phyloP scores from a whole-genome alignment of 2,113 vertebrate species.

The Rattus norvegicus region DNA sequence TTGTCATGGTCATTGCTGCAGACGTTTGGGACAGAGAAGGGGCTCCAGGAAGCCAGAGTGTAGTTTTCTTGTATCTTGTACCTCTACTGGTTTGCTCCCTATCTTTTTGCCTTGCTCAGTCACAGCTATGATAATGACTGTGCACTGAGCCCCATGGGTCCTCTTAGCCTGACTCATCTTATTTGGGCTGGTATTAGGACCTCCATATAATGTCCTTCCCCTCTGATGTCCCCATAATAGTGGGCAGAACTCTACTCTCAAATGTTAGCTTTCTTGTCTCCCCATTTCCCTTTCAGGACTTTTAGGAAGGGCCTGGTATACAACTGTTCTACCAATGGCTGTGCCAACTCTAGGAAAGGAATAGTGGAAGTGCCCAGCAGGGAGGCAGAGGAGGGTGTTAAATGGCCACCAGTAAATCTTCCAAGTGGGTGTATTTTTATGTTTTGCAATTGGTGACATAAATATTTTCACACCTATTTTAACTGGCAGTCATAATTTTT shows the following conservation, averaged over 20 bases:
- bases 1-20: not conserved
- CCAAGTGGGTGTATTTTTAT: not conserved
- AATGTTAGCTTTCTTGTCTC: not conserved
- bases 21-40: not conserved
- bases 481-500: constrained; percentile 14
- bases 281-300: not conserved
- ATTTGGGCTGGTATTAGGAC: not conserved
- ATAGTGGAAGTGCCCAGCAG: not conserved
- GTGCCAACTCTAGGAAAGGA: not conserved
- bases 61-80: not conserved
- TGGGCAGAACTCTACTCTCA: not conserved
- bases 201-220: not conserved
- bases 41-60: not conserved
- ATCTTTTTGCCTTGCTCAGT: not conserved
- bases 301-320: not conserved
- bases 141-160: not conserved
- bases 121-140: not conserved
- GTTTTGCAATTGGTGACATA: constrained; percentile 34
- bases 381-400: not conserved
- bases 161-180: not conserved
- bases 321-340: no score
- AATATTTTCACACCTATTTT: constrained; percentile 10
- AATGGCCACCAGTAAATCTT: not conserved
- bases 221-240: not conserved
- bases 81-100: not conserved